phyloP scores from a whole-genome alignment of 1,140 invertebrate species.

The Micrasema minimum region DNA sequence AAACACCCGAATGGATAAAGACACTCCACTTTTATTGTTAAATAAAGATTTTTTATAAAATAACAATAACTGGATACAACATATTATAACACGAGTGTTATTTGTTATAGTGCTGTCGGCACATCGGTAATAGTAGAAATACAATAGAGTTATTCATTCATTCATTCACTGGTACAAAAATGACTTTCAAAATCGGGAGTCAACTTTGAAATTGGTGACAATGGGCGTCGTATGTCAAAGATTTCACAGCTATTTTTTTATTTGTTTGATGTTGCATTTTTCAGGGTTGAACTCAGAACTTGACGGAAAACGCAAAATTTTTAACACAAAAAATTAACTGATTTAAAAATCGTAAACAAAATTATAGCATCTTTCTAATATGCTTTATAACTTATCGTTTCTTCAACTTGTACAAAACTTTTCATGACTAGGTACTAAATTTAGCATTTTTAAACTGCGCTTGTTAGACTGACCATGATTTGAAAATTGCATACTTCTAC shows the following conservation, averaged over 20 bases:
- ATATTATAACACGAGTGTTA: conserved; percentile 37
- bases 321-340: too few relatives aligned
- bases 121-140: conserved; percentile 36
- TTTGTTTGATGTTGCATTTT: conserved; percentile 20
- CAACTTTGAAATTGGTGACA: conserved; percentile 32
- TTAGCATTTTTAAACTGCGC: too few relatives aligned
- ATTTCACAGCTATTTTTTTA: conserved; percentile 30
- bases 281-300: not conserved
- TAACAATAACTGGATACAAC: conserved; percentile 37
- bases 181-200: conserved; percentile 27
- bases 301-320: too few relatives aligned
- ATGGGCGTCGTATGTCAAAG: conserved; percentile 28
- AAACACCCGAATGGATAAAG: conserved; percentile 43
- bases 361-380: too few relatives aligned
- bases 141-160: conserved; percentile 40
- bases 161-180: conserved; percentile 31
- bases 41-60: conserved; percentile 37
- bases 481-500: too few relatives aligned
- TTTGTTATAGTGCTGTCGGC: conserved; percentile 47
- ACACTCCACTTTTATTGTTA: conserved; percentile 40
- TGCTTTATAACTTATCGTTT: too few relatives aligned
- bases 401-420: too few relatives aligned
- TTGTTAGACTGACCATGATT: too few relatives aligned
- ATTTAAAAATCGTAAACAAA: too few relatives aligned
- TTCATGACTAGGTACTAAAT: too few relatives aligned